Base-by-base conservation (phyloP, 35 echinoderm and acorn worm genomes). In the Ophiothrix spiculata region DNA sequence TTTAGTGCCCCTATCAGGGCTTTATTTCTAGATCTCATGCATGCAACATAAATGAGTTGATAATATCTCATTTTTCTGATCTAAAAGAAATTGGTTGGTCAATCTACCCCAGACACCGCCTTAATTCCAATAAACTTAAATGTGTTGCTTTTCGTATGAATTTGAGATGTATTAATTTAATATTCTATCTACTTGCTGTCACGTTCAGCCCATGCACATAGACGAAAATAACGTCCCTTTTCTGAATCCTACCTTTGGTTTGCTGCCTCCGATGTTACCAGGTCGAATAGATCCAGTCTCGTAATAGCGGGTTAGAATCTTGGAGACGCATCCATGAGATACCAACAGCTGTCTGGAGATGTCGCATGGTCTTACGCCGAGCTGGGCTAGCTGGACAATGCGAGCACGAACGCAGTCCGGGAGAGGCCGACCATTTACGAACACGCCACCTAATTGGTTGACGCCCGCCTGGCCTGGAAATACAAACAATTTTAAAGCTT, bases 241-340 rank as follows among this genome's bases (percentile, higher is more conserved):
- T n/a, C n/a, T n/a, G n/a, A n/a, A n/a, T n/a, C n/a, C n/a, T n/a
- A 98, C 95, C 95, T 98, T 98, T 42, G 95, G 91, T 64, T 98
- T 98, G 64, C 95, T 98, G 31, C 95, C 95, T 32, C 95, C 95
- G 32, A 98, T 98, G 60, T 93, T 98, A 15, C 95, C 95, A 34
- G 95, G 95, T 40, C 88, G 88, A 74, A 98, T 98, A n/a, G 95
- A 98, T 13, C 95, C 95, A 2, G 95, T 98, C 86, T 98, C 95
- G 89, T 93, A 98, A 81, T 93, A 98, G n/a, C 95, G 85, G 1
- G 88, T 98, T 17, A 98, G 77, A 49, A 98, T 98, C 63, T 98
- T 98, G 38, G 91, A 93, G 8, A 97, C 95, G 75, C 95, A 97
- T 38, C 95, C 95, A 74, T 97, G 95, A 11, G 95, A 97, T 39